Evolutionary conservation across 1,140 invertebrate genomes (phyloP).

Genomic region (Drosophila kurseongensis): DNA sequence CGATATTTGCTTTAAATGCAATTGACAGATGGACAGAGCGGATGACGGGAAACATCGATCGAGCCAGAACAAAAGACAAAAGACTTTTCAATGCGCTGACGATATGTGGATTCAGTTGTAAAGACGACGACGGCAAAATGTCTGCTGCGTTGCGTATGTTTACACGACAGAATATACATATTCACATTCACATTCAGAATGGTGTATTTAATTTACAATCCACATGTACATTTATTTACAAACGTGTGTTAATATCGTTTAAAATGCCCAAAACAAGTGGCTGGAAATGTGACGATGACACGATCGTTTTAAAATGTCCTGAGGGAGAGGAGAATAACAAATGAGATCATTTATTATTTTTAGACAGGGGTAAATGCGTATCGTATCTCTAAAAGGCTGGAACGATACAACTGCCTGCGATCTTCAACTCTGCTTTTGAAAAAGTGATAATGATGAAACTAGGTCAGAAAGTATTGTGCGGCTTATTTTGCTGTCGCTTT

Average conservation of each 20-base stretch:
- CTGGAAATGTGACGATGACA: constrained; percentile 29
- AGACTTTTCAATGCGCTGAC: constrained; percentile 51
- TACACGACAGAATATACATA: constrained; percentile 30
- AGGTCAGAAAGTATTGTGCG: constrained; percentile 36
- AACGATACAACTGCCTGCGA: constrained; percentile 19
- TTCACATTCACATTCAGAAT: constrained; percentile 21
- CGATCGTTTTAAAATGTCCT: constrained; percentile 35
- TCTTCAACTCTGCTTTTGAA: constrained; percentile 26
- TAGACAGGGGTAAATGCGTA: constrained; percentile 28
- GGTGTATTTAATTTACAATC: constrained; percentile 70
- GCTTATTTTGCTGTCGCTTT: constrained; percentile 28
- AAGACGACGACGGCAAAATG: constrained; percentile 65
- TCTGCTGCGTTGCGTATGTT: constrained; percentile 57
- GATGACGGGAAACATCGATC: constrained; percentile 66
- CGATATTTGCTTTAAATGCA: constrained; percentile 72
- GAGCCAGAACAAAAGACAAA: constrained; percentile 53
- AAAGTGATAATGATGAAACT: constrained; percentile 59
- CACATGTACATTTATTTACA: constrained; percentile 72
- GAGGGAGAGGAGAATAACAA: constrained; percentile 26
- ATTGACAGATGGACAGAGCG: constrained; percentile 65
- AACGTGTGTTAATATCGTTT: constrained; percentile 54
- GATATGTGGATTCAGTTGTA: constrained; percentile 74
- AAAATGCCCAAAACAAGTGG: constrained; percentile 44
- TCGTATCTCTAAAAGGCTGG: constrained; percentile 26
- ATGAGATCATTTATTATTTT: constrained; percentile 48